Conservation (phyloP, 2,797 vertebrate species). For the Galaxias olidus region DNA sequence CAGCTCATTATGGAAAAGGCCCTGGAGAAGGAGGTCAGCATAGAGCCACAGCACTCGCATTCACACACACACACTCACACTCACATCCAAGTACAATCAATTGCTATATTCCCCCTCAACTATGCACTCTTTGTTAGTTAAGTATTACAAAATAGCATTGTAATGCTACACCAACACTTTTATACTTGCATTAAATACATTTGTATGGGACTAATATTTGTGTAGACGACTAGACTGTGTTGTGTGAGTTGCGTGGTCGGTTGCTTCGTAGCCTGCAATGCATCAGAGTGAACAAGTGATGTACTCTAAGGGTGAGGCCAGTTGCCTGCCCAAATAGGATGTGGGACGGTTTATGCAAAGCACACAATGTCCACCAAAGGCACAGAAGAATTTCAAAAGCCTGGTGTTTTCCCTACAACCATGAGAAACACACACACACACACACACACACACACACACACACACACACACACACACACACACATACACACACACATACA, state of each 20-base stretch:
- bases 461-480: no score
- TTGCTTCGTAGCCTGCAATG: neutral
- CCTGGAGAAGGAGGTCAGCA: slow-evolving; percentile 75
- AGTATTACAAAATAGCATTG: no score
- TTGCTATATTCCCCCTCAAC: neutral
- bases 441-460: slow-evolving; percentile 19
- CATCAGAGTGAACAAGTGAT: slow-evolving; percentile 2
- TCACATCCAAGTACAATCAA: neutral
- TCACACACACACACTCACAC: slow-evolving; percentile 10
- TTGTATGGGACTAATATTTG: no score
- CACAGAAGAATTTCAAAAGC: slow-evolving; percentile 30
- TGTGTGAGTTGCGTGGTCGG: neutral
- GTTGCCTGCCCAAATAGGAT: slow-evolving; percentile 22
- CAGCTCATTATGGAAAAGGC: slow-evolving; percentile 81
- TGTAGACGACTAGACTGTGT: neutral
- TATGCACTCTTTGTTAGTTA: no score
- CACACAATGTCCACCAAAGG: slow-evolving; percentile 31
- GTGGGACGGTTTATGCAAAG: slow-evolving; percentile 44
- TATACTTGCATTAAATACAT: no score
- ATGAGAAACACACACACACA: slow-evolving; percentile 4
- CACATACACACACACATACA: slow-evolving; percentile 31
- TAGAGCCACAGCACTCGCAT: neutral
- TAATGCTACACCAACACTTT: no score
- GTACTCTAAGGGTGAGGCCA: slow-evolving; percentile 1
- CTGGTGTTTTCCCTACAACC: slow-evolving; percentile 34